A percentile compares a stretch with the other conserved stretches of the same genome.
phyloP scores from a whole-genome alignment of 2,113 vertebrate genomes.

The Sinocyclocheilus maitianheensis region DNA sequence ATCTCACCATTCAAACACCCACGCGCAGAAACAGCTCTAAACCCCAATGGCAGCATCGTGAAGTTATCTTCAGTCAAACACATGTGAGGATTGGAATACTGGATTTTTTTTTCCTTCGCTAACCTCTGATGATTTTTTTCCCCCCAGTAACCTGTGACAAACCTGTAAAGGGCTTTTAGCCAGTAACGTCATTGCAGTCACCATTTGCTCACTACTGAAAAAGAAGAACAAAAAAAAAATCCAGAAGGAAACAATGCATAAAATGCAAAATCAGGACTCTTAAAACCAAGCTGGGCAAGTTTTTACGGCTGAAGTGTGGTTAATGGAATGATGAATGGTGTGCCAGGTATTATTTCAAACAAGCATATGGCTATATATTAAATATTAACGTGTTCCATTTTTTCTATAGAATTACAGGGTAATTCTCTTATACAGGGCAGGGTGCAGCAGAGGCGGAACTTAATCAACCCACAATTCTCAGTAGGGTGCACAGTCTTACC shows the following conservation, averaged over 20 bases:
- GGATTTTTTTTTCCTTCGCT: not conserved
- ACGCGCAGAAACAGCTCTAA: not conserved
- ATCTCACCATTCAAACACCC: not conserved
- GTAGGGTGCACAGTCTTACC: not conserved
- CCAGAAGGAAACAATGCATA: not conserved
- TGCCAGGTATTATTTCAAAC: conserved; percentile 43
- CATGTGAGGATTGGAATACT: conserved; percentile 13
- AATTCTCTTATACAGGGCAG: conserved; percentile 1
- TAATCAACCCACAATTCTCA: conserved; percentile 3
- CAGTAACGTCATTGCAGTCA: not conserved
- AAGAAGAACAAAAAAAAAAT: not conserved
- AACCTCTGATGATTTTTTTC: conserved; percentile 1
- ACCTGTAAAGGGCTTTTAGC: conserved; percentile 13
- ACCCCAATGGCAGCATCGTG: not conserved
- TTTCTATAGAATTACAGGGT: conserved; percentile 11
- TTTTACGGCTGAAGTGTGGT: conserved; percentile 11
- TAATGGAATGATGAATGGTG: conserved; percentile 50
- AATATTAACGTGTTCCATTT: conserved; percentile 40
- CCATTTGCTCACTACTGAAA: not conserved
- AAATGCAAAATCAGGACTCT: conserved; percentile 6
- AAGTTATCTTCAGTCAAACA: conserved; percentile 41
- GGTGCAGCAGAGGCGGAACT: not conserved
- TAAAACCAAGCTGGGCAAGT: conserved; percentile 35
- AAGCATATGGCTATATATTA: conserved; percentile 50
- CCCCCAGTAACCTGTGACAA: conserved; percentile 4